Evolutionary conservation across 2,888 invertebrate species (phyloP), one percentile per base, ranked within the genome.

Genomic region (Stratiomys singularior): DNA sequence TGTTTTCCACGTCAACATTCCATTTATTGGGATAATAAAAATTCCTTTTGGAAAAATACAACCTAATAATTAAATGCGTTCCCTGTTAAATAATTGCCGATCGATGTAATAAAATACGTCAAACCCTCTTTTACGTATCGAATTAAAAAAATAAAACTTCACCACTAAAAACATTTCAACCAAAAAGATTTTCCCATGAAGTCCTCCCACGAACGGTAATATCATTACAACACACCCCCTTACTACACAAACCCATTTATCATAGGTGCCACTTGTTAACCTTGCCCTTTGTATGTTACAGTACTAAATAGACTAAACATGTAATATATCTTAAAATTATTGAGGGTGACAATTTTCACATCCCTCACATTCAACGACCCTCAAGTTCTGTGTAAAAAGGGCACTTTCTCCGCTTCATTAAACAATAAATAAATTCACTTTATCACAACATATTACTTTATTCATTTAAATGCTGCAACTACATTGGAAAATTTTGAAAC

Each of bases 301-400:
- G 25, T 25, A 23, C 52, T 18, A 11, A 64, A 28, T 64, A 44
- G 67, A 67, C 30, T n/a, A 44, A 67, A 67, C 44, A 67, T 67
- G 2, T 67, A 67, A 18, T 28, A 28, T 37, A 3, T 5, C 37
- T 52, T 52, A 4, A 52, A 52, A 52, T 52, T 18, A 67, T 60
- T 74, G 60, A 60, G 74, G 74, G 74, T 74, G 74, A 37, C 28
- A 58, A 44, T 60, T 60, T 56, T 37, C 37, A 21, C 27, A 18
- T 23, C 18, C n/a, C n/a, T n/a, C n/a, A n/a, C n/a, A n/a, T n/a
- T n/a, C n/a, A n/a, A n/a, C n/a, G n/a, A 13, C 67, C 67, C 44
- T 44, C 67, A 9, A 18, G 7, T 4, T 52, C 15, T 52, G 4
- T 15, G 52, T n/a, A 52, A 52, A 60, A 25, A 25, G 25, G 3